Evolutionary conservation across 2,113 vertebrate species (phyloP).

Genomic region (Nansenia antarctica): DNA sequence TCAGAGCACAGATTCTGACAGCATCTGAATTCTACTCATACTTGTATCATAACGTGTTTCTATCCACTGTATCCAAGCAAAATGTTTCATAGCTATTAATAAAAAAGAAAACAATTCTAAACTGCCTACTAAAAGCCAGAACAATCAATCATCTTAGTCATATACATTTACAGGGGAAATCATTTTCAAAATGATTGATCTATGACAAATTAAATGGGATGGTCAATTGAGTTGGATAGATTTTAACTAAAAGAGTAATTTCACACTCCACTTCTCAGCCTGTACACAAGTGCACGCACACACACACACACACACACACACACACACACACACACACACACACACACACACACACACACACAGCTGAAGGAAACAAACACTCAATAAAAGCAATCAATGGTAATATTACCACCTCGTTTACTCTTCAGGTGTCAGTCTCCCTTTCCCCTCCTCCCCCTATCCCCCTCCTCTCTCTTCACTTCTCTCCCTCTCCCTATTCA

Average conservation of each 20-base stretch:
- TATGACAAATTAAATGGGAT: constrained; percentile 9
- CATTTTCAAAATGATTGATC: constrained; percentile 27
- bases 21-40: neutral
- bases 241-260: constrained; percentile 33
- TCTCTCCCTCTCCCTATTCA: too few relatives aligned
- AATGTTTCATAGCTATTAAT: neutral
- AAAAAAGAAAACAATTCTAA: too few relatives aligned
- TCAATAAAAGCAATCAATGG: neutral
- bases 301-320: neutral
- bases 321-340: neutral
- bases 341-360: neutral
- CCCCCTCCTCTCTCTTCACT: neutral
- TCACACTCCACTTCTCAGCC: constrained; percentile 37
- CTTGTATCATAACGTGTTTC: neutral
- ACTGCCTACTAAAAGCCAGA: too few relatives aligned
- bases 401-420: neutral
- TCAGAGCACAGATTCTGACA: neutral
- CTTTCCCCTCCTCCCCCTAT: neutral
- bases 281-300: neutral
- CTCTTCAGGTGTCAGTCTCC: neutral
- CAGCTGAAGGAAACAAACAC: neutral
- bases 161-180: neutral
- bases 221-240: constrained; percentile 29
- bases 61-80: neutral
- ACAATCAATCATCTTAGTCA: constrained; percentile 28